phyloP scores from a whole-genome alignment of 2,888 invertebrate genomes.

The Drosophila parthenogenetica region DNA sequence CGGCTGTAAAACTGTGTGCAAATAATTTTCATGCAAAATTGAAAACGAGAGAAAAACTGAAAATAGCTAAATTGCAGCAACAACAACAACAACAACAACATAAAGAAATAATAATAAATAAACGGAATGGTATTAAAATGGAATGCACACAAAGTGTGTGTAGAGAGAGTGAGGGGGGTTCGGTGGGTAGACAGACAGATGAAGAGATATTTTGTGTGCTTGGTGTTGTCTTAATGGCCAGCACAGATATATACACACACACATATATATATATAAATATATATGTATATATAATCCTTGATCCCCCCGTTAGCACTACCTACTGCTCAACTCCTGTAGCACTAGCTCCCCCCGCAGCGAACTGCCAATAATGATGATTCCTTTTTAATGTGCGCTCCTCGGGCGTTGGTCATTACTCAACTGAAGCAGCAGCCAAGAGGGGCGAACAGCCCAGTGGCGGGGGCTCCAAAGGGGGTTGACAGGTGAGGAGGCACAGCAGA shows the following conservation, averaged over 20 bases:
- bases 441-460: too few species aligned
- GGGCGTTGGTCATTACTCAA: constrained; percentile 75
- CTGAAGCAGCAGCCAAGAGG: not conserved
- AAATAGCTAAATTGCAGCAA: constrained; percentile 50
- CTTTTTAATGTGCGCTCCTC: constrained; percentile 82
- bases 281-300: constrained; percentile 48
- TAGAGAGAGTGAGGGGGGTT: constrained; percentile 10
- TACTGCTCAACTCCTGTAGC: too few species aligned
- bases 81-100: constrained; percentile 4
- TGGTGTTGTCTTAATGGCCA: constrained; percentile 58
- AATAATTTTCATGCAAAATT: constrained; percentile 61
- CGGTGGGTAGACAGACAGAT: not conserved
- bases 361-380: constrained; percentile 83
- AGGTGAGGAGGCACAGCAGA: not conserved
- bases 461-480: not conserved
- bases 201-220: constrained; percentile 47
- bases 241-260: constrained; percentile 1
- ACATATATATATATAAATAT: not conserved
- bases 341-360: constrained; percentile 28
- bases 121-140: constrained; percentile 46
- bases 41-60: constrained; percentile 48
- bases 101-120: constrained; percentile 45
- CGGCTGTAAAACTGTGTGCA: constrained; percentile 55
- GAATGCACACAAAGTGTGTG: constrained; percentile 39
- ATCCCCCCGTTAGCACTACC: constrained; percentile 43